Base-by-base conservation (phyloP, 2,113 vertebrate species). In the Apeltes quadracus region DNA sequence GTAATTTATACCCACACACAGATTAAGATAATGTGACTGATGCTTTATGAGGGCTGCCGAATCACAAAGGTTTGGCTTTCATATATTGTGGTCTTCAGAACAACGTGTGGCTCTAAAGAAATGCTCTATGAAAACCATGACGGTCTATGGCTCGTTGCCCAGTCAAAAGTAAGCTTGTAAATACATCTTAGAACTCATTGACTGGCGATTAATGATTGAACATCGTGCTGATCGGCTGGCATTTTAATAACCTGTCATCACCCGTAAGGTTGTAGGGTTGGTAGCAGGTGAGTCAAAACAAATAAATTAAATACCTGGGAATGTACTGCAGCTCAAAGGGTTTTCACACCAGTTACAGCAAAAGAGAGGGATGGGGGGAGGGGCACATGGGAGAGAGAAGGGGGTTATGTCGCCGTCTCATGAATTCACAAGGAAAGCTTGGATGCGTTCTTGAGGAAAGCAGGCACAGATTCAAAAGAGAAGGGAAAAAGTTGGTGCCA, bases 1-100 rank as follows among this genome's bases (percentile, higher is more conserved):
- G 66, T 56, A 61, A 22, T 71, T 62, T 62, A 67, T 39, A 44
- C 36, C 23, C 61, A 44, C 22, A 50, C 10, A 69, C 15, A 75
- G 78, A 81, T 81, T 72, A 79, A 73, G 53, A 72, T 53, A 51
- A 76, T 29, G 72, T 29, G 67, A 20, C 51, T 29, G 57, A 46
- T 53, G 18, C 10, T 39, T 65, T 20, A 57, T 65, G 54, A 16
- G 16, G 16, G 2, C 32, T 16, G 2, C 7, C 32, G 16, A 11
- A 32, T 62, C 57, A 11, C 41, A 22, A 61, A n/a, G 32, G 39
- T 18, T 20, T n/a, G 12, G 16, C 39, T 46, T 32, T 13, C 36
- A 14, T 65, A 46, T 43, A 41, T 46, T 58, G 41, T 58, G 51
- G 27, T 61, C 39, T 62, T 69, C 29, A 22, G 12, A 55, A 23